phyloP scores from a whole-genome alignment of 2,888 invertebrate genomes.

The Polia nebulosa region DNA sequence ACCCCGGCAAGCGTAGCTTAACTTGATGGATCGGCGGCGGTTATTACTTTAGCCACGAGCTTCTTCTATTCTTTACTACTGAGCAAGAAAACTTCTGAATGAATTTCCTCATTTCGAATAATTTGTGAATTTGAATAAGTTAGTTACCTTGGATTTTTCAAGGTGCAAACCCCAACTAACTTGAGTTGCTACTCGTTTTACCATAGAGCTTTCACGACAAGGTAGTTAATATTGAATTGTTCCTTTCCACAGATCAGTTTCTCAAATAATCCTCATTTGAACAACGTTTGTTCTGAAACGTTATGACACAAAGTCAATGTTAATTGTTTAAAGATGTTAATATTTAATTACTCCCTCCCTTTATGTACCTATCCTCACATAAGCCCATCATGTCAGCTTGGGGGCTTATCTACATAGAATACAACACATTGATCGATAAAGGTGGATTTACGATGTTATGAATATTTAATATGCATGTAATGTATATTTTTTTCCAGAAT shows the following conservation, averaged over 20 bases:
- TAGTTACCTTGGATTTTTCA: not conserved
- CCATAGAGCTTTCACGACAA: not conserved
- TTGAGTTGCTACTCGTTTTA: no score
- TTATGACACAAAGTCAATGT: not conserved
- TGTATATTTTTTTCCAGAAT: no score
- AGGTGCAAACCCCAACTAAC: no score
- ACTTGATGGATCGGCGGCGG: no score
- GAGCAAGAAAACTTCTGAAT: not conserved
- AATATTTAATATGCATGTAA: not conserved
- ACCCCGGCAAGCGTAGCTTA: no score
- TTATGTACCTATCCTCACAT: not conserved
- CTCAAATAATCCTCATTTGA: not conserved
- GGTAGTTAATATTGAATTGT: not conserved
- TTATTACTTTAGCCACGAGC: no score
- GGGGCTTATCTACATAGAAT: slow-evolving; percentile 7
- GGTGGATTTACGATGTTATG: not conserved
- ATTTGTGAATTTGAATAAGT: not conserved
- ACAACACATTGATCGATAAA: slow-evolving; percentile 15
- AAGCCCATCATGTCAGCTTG: not conserved
- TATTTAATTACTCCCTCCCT: slow-evolving; percentile 16
- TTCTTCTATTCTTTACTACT: no score
- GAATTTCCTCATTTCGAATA: not conserved
- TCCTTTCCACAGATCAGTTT: not conserved
- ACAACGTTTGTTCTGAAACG: not conserved
- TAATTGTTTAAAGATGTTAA: slow-evolving; percentile 1